A percentile compares a stretch with the other conserved stretches of the same genome.
Conservation (phyloP, 2,888 invertebrate genomes). For the Serrognathus titanus region DNA sequence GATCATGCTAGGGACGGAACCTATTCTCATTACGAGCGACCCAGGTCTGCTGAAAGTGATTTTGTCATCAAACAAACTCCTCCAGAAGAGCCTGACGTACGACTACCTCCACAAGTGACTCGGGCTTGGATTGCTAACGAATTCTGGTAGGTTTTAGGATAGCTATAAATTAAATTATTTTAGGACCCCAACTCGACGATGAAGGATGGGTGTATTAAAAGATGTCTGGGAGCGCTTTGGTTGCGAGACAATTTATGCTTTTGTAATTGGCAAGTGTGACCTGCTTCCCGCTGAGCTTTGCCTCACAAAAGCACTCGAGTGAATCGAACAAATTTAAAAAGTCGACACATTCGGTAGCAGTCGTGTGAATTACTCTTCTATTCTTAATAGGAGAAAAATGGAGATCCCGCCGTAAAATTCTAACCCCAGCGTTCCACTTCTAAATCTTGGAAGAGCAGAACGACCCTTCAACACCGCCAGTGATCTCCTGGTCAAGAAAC, state of each 20-base stretch:
- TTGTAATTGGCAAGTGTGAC: too few relatives aligned
- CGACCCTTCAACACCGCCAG: constrained; percentile 34
- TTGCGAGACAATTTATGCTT: too few relatives aligned
- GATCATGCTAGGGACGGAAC: constrained; percentile 4
- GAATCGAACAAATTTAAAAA: background rate
- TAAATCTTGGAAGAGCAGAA: constrained; percentile 34
- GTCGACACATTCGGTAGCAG: background rate
- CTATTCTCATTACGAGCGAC: constrained; percentile 11
- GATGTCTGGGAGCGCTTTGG: too few relatives aligned
- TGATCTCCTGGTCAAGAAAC: constrained; percentile 25
- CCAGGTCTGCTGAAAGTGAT: constrained; percentile 18
- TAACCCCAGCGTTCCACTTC: constrained; percentile 38
- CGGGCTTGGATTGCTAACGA: background rate
- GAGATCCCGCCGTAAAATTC: constrained; percentile 30
- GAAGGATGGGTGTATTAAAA: background rate
- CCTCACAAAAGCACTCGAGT: too few relatives aligned
- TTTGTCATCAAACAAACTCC: constrained; percentile 9
- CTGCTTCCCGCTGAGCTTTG: too few relatives aligned
- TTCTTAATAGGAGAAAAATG: constrained; percentile 26
- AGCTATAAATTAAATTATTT: too few relatives aligned
- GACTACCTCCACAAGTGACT: background rate
- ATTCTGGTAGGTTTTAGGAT: background rate
- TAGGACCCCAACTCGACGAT: too few relatives aligned
- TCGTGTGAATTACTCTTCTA: constrained; percentile 1
- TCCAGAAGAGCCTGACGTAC: background rate